Evolutionary conservation across 2,797 vertebrate genomes (phyloP).

Genomic region (Gephyroberyx darwinii): DNA sequence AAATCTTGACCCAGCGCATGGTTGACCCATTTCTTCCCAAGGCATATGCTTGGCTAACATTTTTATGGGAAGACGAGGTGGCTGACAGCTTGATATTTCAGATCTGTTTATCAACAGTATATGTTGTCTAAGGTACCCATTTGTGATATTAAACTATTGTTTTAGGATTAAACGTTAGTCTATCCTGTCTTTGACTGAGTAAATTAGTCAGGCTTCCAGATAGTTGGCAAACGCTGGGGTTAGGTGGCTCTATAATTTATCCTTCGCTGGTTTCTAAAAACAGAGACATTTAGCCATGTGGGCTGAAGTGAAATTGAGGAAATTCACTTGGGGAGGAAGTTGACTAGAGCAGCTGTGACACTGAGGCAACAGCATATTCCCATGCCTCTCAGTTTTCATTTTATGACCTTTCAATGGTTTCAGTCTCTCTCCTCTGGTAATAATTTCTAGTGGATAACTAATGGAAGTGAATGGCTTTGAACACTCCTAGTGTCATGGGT

Average conservation of each 20-base stretch:
- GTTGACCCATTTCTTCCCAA: conserved; percentile 32
- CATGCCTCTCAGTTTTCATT: conserved; percentile 78
- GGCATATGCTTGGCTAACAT: not conserved
- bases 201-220: conserved; percentile 6
- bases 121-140: not conserved
- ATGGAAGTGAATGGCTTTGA: conserved; percentile 43
- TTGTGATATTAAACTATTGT: not conserved
- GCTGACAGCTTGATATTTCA: not conserved
- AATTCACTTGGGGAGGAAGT: conserved; percentile 76
- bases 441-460: conserved; percentile 51
- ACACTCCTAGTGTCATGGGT: conserved; percentile 36
- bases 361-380: conserved; percentile 70
- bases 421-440: conserved; percentile 39
- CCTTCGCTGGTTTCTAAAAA: conserved; percentile 35
- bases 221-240: conserved; percentile 19
- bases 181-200: conserved; percentile 13
- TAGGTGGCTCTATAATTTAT: conserved; percentile 55
- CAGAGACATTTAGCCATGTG: conserved; percentile 60
- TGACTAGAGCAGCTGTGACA: conserved; percentile 75
- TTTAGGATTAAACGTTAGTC: conserved; percentile 12
- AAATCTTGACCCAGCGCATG: conserved; percentile 51
- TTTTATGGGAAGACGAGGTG: not conserved
- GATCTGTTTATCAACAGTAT: not conserved
- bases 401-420: conserved; percentile 71
- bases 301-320: conserved; percentile 73